Conservation (phyloP, 1,140 invertebrate genomes). For the Achroia grisella region DNA sequence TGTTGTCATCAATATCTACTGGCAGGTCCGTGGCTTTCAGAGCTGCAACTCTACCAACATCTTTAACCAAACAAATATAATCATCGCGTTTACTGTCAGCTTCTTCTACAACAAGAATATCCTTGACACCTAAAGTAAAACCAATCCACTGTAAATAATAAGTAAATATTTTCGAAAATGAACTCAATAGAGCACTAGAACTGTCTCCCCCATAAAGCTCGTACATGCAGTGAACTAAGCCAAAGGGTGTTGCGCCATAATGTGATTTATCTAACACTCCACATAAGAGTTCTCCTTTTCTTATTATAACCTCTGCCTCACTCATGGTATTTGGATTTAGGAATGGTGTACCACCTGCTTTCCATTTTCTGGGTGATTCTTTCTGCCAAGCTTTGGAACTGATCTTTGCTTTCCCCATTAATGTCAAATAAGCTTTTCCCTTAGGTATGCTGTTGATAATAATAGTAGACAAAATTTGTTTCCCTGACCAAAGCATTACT, state of each 20-base stretch:
- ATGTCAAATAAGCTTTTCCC: conserved; percentile 82
- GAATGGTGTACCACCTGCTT: conserved; percentile 76
- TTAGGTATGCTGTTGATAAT: conserved; percentile 91
- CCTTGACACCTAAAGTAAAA: conserved; percentile 95
- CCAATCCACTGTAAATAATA: conserved; percentile 91
- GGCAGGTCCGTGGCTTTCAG: conserved; percentile 82
- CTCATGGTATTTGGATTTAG: conserved; percentile 80
- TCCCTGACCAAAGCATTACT: conserved; percentile 93
- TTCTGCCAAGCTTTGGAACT: conserved; percentile 84
- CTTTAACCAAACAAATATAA: conserved; percentile 80
- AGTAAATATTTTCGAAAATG: conserved; percentile 94
- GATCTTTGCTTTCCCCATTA: conserved; percentile 91
- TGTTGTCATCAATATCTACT: conserved; percentile 69
- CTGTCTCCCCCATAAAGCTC: conserved; percentile 94
- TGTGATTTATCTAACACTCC: conserved; percentile 99
- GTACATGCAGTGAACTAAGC: conserved; percentile 94
- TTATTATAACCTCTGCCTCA: conserved; percentile 94
- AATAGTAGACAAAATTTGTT: conserved; percentile 93
- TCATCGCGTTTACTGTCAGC: conserved; percentile 83
- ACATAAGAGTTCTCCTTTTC: conserved; percentile 89
- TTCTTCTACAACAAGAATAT: conserved; percentile 88
- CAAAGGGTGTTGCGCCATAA: conserved; percentile 95
- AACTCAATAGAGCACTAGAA: conserved; percentile 87
- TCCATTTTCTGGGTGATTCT: conserved; percentile 72
- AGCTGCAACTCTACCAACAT: conserved; percentile 79